These are phyloP conservation scores for Pristionchus mayeri DNA, from an alignment of 2,888 invertebrate species.

Conservation along the genomic window DNA sequence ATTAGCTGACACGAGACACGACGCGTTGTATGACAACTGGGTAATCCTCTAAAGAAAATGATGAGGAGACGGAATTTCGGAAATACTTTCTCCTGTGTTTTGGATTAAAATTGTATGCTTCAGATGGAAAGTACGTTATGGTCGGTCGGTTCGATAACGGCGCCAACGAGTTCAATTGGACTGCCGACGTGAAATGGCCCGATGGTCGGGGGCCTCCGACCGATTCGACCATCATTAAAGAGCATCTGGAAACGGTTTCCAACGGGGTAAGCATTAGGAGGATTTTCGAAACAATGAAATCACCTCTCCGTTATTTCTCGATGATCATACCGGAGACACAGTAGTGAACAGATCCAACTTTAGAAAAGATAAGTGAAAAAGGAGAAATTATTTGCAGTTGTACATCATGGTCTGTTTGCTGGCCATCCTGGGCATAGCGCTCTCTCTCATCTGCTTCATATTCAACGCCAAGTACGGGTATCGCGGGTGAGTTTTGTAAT, in stretches of 20 bases:
- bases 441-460: constrained; percentile 88
- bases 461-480: constrained; percentile 94
- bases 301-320: no score
- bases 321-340: no score
- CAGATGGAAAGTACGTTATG: constrained; percentile 91
- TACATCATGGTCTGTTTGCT: constrained; percentile 94
- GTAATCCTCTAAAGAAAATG: neutral
- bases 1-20: neutral
- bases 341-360: no score
- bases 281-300: neutral
- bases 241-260: constrained; percentile 69
- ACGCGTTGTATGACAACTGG: constrained; percentile 9
- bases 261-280: constrained; percentile 60
- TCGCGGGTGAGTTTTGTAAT: constrained; percentile 83
- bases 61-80: neutral
- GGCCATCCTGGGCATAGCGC: constrained; percentile 89
- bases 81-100: no score
- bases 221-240: constrained; percentile 70
- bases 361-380: no score
- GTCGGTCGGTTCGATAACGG: constrained; percentile 96
- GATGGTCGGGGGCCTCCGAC: constrained; percentile 70
- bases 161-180: constrained; percentile 92
- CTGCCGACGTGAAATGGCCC: constrained; percentile 83
- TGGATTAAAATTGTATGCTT: no score
- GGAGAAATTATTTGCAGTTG: constrained; percentile 80